phyloP scores from a whole-genome alignment of 2,888 invertebrate species.

The Chironomus tentans region DNA sequence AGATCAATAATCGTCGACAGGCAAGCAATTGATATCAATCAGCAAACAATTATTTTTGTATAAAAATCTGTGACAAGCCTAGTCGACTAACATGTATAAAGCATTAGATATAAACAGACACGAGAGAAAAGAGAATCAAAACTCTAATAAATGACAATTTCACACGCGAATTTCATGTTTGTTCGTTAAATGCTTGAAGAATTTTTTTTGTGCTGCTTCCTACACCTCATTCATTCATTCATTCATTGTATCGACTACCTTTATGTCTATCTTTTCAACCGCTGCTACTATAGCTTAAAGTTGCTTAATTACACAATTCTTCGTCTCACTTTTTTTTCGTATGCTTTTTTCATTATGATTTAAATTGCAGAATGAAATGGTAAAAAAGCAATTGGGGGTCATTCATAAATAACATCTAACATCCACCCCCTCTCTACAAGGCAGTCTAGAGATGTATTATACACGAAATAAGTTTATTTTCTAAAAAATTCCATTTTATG shows the following conservation, averaged over 20 bases:
- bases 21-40: slow-evolving; percentile 23
- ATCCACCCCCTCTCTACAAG: too few relatives aligned
- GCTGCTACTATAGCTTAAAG: too few relatives aligned
- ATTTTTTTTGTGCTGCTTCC: slow-evolving; percentile 1
- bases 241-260: too few relatives aligned
- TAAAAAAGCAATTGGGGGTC: neutral
- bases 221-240: neutral
- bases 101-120: neutral
- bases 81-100: neutral
- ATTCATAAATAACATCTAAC: neutral
- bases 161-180: neutral
- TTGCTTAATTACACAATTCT: neutral
- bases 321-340: neutral
- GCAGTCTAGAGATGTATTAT: too few relatives aligned
- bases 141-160: neutral
- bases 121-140: too few relatives aligned
- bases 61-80: too few relatives aligned
- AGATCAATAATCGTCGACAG: neutral
- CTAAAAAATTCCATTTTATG: too few relatives aligned
- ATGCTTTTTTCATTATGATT: neutral
- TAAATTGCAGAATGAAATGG: too few relatives aligned
- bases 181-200: neutral
- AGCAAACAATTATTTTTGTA: neutral
- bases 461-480: too few relatives aligned
- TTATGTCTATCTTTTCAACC: too few relatives aligned